Conservation (phyloP, 2,888 invertebrate species). For the Leptarthrus brevirostris region DNA sequence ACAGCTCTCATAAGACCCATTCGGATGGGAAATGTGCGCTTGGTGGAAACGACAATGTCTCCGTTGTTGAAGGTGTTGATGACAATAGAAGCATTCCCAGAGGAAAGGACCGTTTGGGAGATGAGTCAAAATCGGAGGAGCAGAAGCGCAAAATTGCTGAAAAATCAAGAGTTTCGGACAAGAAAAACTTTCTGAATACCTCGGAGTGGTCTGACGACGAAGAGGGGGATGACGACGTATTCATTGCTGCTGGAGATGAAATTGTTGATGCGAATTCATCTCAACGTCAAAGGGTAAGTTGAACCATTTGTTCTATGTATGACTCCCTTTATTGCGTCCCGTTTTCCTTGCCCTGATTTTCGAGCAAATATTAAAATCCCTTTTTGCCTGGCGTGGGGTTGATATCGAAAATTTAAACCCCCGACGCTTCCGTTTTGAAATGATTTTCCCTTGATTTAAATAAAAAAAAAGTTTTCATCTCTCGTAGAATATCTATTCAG, state of each 20-base stretch:
- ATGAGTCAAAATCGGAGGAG: constrained; percentile 14
- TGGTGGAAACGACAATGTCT: not conserved
- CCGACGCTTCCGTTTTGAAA: no score
- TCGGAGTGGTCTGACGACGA: constrained; percentile 50
- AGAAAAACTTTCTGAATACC: constrained; percentile 30
- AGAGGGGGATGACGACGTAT: constrained; percentile 64
- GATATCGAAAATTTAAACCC: no score
- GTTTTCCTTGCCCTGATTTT: no score
- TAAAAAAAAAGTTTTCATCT: no score
- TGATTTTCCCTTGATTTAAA: no score
- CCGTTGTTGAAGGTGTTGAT: not conserved
- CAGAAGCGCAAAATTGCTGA: not conserved
- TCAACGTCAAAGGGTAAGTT: constrained; percentile 46
- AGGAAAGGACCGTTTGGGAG: constrained; percentile 32
- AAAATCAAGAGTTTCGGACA: not conserved
- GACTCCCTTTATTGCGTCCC: no score
- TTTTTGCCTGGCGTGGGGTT: no score
- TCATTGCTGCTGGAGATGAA: constrained; percentile 65
- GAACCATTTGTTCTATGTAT: not conserved
- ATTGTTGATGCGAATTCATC: constrained; percentile 57
- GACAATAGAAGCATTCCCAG: constrained; percentile 7
- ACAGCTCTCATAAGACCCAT: constrained; percentile 9
- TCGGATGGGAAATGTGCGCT: constrained; percentile 11
- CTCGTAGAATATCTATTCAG: no score
- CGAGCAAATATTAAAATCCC: no score